Evolutionary conservation across 2,888 invertebrate genomes (phyloP), one percentile per base, ranked within the genome.

Genomic region (Gonocerus acuteangulatus): DNA sequence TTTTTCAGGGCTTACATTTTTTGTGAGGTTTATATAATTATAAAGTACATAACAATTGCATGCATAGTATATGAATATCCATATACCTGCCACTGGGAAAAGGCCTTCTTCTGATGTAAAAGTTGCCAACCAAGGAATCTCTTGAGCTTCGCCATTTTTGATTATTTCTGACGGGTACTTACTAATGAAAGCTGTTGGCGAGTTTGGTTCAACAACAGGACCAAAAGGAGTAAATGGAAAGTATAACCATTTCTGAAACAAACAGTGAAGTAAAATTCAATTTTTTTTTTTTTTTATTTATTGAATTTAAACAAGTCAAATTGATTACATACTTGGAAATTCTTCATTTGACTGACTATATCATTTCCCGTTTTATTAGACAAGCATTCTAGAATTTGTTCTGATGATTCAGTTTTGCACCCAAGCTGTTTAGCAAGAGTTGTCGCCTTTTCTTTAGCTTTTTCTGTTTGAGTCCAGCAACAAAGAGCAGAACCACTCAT

Each of bases 201-300:
- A 36, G 11, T 45, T 74, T 57, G 73, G 74, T 68, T 90, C 89
- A 0, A 82, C 76, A 0, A 85, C 85, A 0, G 87, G 86, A 0
- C 83, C 85, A 71, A 89, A 88, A 0, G 85, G 83, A 0, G 85
- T 80, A 71, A 85, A 85, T 63, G 87, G 81, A 71, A 82, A 80
- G 69, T 84, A 84, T 15, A 82, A 72, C 75, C 78, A 81, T 22
- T 78, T 77, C 79, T 80, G 64, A 45, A 74, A 49, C 7, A 49
- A 21, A 18, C 11, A 21, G 19, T 18, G 9, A 48, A 19, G 6
- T 6, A 22, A 4, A 6, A 48, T 3, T 48, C 48, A n/a, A 63
- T 42, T 16, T 34, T 9, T 34, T 34, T 9, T 34, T 34, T 9
- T 34, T 34, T 9, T 34, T 34, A 6, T 7, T 15, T 45, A 15